Base-by-base conservation (phyloP, 2,888 invertebrate genomes). In the Tetranychus truncatus region DNA sequence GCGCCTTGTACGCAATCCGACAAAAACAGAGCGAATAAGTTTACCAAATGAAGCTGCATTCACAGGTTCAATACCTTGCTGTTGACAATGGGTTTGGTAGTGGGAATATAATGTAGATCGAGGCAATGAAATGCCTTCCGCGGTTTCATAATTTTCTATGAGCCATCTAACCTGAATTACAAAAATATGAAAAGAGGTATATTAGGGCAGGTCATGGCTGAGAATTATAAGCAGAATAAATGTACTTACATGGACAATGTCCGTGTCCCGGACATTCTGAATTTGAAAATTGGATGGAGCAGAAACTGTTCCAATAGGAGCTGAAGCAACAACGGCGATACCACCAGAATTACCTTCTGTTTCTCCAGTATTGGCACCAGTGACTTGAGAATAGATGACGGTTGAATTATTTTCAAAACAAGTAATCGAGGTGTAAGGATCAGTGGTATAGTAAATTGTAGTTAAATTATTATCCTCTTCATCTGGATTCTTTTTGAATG, bases 31-130 rank as follows among this genome's bases (percentile, higher is more conserved):
- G 77, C 99, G 89, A 81, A 99, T 99, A 69, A 99, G 87, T 85
- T 99, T 99, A 78, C 99, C 99, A 86, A 99, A 99, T 65, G 95
- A 96, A 9, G 99, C 99, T 66, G 97, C 96, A 85, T 99, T 99
- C 78, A 99, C 96, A 0, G 99, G 96, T 83, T 97, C 97, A 79
- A 99, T 86, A 82, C 93, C 94, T 82, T 93, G 89, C 76, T 86
- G 85, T 72, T 81, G 81, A 80, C 97, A 99, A 84, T 99, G 97
- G 34, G 93, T 89, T 80, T 95, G 87, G 84, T 99, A 99, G 84
- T 99, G 97, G 81, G 91, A 91, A 85, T 99, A 99, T 65, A 99
- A 86, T 1, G 95, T 96, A 66, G 95, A 95, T 69, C 97, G 88
- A 1, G 96, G 95, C 76, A 95, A 81, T 74, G 92, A 92, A 24